Base-by-base conservation (phyloP, 2,113 vertebrate species). In the Sebastes schlegelii region DNA sequence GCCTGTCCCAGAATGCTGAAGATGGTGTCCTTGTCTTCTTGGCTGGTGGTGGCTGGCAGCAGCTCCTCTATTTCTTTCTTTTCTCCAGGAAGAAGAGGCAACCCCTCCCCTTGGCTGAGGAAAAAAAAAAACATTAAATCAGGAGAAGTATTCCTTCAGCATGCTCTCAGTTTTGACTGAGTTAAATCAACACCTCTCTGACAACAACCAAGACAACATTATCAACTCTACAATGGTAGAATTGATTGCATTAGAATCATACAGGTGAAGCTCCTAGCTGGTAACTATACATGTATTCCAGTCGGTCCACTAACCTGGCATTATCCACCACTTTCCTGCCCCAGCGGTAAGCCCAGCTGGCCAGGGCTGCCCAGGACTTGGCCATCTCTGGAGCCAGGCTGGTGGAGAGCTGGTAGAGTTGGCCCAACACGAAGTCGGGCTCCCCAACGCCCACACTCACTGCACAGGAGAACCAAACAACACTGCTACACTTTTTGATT, bases 271-370 rank as follows among this genome's bases (percentile, higher is more conserved):
- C 43, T 17, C 4, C 2, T 16, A 64, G 64, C 43, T 46, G 0
- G 67, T 49, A 65, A 60, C n/a, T n/a, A 9, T 5, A 21, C 19
- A 73, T 19, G 1, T 12, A 43, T 17, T 51, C 14, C 16, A 23
- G 0, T 26, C 1, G 2, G 2, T 68, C 11, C 40, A 93, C 94
- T 89, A 84, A 99, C 98, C 98, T 99, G 82, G 98, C 97, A 84
- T 99, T 99, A 86, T 99, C 98, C 43, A 99, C 98, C 54, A 99
- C 98, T 83, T 99, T 99, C 85, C 98, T 94, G 82, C 98, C 98
- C 98, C 98, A 99, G 89, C 98, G 96, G 34, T 99, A 99, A 6
- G 98, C 97, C 98, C 98, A 99, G 88, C 98, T 99, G 81, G 97
- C 98, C 83, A 99, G 88, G 3, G 98, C 96, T 14, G 98, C 98